These are phyloP conservation scores for Pluvianellus socialis DNA, from an alignment of 2,113 vertebrate species.

Conservation along the genomic window DNA sequence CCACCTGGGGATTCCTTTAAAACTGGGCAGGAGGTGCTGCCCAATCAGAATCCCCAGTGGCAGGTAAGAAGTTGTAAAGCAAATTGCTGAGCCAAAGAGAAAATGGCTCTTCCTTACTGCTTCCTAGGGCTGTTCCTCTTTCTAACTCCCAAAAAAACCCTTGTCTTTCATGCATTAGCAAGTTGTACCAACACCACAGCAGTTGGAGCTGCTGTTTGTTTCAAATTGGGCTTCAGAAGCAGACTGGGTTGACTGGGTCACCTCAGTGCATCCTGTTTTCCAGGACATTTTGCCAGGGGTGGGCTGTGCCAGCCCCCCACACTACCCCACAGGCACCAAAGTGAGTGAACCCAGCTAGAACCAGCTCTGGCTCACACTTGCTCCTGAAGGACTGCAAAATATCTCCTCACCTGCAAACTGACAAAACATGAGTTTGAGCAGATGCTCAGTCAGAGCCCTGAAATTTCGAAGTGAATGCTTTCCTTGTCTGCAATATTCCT, in stretches of 20 bases:
- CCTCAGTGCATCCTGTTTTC: neutral
- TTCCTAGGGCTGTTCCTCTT: neutral
- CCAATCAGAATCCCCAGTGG: neutral
- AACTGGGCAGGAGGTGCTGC: neutral
- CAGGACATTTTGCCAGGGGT: neutral
- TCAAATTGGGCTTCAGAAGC: neutral
- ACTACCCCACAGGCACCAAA: neutral
- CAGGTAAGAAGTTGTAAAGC: neutral
- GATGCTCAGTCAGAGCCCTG: neutral
- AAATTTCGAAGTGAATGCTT: neutral
- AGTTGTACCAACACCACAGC: neutral
- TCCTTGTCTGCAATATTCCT: neutral
- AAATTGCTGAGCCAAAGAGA: neutral
- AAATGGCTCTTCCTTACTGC: neutral
- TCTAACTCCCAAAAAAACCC: accelerated
- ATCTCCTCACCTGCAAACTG: neutral
- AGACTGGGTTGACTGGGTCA: neutral
- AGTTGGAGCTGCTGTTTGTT: neutral
- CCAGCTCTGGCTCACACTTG: neutral
- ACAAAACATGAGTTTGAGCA: neutral
- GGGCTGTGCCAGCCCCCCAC: neutral
- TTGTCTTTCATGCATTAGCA: neutral
- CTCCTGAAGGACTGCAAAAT: neutral
- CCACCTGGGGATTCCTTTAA: neutral
- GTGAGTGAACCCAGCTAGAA: neutral